Evolutionary conservation across 2,888 invertebrate genomes (phyloP).

Genomic region (Netelia fuscicornis): DNA sequence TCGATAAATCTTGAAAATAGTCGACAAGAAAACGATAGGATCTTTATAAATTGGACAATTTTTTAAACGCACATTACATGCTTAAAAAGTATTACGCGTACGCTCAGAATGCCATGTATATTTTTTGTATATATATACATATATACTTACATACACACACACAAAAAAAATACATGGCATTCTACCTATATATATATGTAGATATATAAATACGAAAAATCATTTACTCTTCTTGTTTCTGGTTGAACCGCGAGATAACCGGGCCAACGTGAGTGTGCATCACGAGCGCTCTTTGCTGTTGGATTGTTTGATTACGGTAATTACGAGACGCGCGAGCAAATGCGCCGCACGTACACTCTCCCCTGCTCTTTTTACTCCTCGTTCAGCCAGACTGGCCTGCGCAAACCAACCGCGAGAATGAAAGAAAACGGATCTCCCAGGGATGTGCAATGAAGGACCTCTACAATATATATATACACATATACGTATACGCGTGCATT

Average conservation of each 20-base stretch:
- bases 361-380: neutral
- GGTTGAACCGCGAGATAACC: slow-evolving; percentile 56
- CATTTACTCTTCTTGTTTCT: slow-evolving; percentile 59
- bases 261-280: slow-evolving; percentile 53
- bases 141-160: neutral
- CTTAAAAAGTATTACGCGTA: too few species aligned
- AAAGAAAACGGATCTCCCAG: slow-evolving; percentile 28
- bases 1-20: too few species aligned
- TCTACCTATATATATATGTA: neutral
- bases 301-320: slow-evolving; percentile 82
- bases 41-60: too few species aligned
- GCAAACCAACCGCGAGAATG: slow-evolving; percentile 30
- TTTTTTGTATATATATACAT: neutral
- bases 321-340: slow-evolving; percentile 75
- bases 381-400: slow-evolving; percentile 42
- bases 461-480: neutral
- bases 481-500: neutral
- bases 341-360: slow-evolving; percentile 46
- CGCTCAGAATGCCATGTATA: neutral
- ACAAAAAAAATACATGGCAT: neutral
- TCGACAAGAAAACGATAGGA: too few species aligned
- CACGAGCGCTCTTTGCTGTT: slow-evolving; percentile 69
- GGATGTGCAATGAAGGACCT: slow-evolving; percentile 30
- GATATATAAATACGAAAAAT: slow-evolving; percentile 55
- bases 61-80: too few species aligned